Conservation (phyloP, 1,140 invertebrate species). For the Nasonia vitripennis region DNA sequence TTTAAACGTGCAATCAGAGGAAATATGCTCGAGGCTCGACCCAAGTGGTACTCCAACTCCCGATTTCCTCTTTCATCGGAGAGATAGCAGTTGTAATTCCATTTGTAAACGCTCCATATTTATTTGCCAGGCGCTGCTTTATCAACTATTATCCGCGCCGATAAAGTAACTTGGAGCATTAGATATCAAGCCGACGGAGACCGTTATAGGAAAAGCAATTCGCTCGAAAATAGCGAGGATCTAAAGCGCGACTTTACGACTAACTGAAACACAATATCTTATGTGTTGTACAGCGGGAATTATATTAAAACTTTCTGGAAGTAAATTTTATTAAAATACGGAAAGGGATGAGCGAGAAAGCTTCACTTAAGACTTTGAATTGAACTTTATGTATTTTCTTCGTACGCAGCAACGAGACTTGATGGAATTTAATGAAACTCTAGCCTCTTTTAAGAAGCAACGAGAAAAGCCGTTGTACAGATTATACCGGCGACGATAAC, state of each 20-base stretch:
- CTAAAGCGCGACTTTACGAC: constrained; percentile 31
- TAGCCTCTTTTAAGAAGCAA: neutral
- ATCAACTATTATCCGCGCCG: no score
- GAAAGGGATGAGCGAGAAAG: constrained; percentile 34
- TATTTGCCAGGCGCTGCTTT: neutral
- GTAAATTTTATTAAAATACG: constrained; percentile 51
- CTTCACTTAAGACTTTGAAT: constrained; percentile 42
- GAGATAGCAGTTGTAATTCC: neutral
- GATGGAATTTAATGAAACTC: constrained; percentile 46
- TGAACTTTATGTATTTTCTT: constrained; percentile 49
- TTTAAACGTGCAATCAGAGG: constrained; percentile 3
- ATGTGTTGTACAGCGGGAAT: constrained; percentile 34
- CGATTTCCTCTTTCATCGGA: neutral
- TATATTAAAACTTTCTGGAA: constrained; percentile 51
- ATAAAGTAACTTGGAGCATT: constrained; percentile 9
- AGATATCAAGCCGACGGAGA: constrained; percentile 26
- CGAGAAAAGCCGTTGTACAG: neutral
- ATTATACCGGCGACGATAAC: neutral
- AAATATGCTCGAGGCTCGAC: constrained; percentile 10
- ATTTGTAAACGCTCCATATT: neutral
- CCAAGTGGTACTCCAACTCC: no score
- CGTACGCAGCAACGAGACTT: neutral
- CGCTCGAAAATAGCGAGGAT: constrained; percentile 43
- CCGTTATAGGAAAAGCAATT: constrained; percentile 46
- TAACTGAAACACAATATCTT: constrained; percentile 47